Evolutionary conservation across 2,113 vertebrate genomes (phyloP), one percentile per base, ranked within the genome.

Genomic region (Pitta sordida): DNA sequence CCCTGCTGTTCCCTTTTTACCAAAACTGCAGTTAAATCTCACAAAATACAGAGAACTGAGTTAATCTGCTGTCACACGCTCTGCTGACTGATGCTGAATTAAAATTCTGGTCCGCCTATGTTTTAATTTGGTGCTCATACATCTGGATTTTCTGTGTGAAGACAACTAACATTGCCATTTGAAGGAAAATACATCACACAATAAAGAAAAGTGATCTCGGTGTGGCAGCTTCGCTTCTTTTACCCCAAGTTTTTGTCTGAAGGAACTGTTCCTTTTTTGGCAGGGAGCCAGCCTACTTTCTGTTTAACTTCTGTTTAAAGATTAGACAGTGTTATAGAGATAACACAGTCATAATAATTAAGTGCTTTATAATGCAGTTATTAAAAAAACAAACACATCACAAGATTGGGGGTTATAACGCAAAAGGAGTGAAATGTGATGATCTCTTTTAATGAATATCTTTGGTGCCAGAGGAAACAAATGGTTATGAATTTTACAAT

Each of bases 271-370:
- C 58, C 59, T 86, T 62, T 36, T 90, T 83, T 83, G 71, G 78
- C 53, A 67, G 13, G 1, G 3, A 60, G 52, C 52, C 32, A 60
- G 52, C 52, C 32, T 1, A 49, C 15, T 52, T 79, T 87, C 70
- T 89, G 41, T 86, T 95, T 94, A 68, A 24, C 75, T 78, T 95
- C 85, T 77, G 34, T 65, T 87, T 92, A 77, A 95, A 89, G 49
- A 73, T 94, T 89, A 68, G 63, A 48, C 65, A 62, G 36, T 67
- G 49, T 68, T 68, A 73, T 46, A 43, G 16, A 89, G 81, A 63
- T 69, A 89, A 83, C 17, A 60, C n/a, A 24, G 19, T 44, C n/a
- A 41, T 64, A 64, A 81, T 49, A 81, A 51, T 20, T 78, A 75
- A 88, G 19, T 69, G n/a, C 24, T 89, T 86, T 74, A 75, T 52